Conservation (phyloP, 2,113 vertebrate species). For the Mixornis gularis region DNA sequence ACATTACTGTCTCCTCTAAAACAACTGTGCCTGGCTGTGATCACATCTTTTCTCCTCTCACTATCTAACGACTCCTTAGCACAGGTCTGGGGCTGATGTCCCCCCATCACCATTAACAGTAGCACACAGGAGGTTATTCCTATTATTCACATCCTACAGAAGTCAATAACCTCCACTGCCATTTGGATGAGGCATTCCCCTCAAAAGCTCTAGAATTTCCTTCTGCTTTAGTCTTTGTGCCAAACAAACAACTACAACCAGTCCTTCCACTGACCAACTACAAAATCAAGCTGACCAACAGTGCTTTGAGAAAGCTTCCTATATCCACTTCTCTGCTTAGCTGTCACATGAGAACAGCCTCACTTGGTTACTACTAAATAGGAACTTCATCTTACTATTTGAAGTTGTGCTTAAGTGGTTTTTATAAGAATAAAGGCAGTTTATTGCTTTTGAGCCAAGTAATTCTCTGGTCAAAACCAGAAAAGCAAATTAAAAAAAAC, state of each 20-base stretch:
- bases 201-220: background rate
- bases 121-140: background rate
- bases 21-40: background rate
- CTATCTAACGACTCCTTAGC: background rate
- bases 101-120: background rate
- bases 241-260: background rate
- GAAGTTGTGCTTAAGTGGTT: background rate
- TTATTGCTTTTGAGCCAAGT: background rate
- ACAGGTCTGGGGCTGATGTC: background rate
- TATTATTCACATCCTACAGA: background rate
- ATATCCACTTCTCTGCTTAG: background rate
- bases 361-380: background rate
- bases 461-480: background rate
- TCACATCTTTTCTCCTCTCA: background rate
- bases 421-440: background rate
- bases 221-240: background rate
- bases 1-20: background rate
- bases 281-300: background rate
- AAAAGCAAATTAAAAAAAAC: background rate
- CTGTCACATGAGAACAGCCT: background rate
- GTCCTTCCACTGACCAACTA: background rate
- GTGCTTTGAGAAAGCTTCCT: background rate
- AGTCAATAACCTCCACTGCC: background rate
- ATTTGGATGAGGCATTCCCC: background rate
- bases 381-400: background rate